Conservation (phyloP, 1,140 invertebrate species). For the Heliconius melpomene region DNA sequence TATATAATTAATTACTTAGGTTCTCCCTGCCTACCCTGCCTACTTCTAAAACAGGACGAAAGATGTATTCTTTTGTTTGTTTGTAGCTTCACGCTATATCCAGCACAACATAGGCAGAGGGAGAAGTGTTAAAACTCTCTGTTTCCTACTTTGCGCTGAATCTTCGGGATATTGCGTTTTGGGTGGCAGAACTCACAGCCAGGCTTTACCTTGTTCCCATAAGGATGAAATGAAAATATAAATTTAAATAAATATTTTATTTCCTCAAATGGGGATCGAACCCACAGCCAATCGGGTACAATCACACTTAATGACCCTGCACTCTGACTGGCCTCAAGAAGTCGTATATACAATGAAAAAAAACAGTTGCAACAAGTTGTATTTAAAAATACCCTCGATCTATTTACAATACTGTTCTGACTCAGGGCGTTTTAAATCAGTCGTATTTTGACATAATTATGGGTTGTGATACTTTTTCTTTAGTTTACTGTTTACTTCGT, state of each 20-base stretch:
- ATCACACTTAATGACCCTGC: background rate
- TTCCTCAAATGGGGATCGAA: background rate
- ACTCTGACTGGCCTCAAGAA: background rate
- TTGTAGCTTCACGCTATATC: background rate
- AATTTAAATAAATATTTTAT: background rate
- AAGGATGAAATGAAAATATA: background rate
- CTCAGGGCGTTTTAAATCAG: slow-evolving; percentile 36
- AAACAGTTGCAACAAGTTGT: background rate
- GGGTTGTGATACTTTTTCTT: slow-evolving; percentile 17
- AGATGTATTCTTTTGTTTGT: no score
- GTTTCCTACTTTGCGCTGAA: background rate
- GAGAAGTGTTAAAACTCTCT: background rate
- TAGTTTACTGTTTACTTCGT: slow-evolving; percentile 13
- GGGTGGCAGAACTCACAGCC: background rate
- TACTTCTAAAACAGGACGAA: no score
- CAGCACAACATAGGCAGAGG: background rate
- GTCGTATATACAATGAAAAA: background rate
- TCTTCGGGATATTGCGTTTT: background rate
- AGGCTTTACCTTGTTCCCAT: background rate
- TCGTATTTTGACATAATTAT: slow-evolving; percentile 38
- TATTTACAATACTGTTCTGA: slow-evolving; percentile 31
- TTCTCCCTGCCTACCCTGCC: no score
- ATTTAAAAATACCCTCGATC: slow-evolving; percentile 27
- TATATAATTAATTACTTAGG: no score
- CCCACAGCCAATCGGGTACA: background rate